A percentile compares a stretch with the other conserved stretches of the same genome.
These are phyloP conservation scores for Blennius ocellaris DNA, from an alignment of 2,113 vertebrate genomes.

Conservation along the genomic window DNA sequence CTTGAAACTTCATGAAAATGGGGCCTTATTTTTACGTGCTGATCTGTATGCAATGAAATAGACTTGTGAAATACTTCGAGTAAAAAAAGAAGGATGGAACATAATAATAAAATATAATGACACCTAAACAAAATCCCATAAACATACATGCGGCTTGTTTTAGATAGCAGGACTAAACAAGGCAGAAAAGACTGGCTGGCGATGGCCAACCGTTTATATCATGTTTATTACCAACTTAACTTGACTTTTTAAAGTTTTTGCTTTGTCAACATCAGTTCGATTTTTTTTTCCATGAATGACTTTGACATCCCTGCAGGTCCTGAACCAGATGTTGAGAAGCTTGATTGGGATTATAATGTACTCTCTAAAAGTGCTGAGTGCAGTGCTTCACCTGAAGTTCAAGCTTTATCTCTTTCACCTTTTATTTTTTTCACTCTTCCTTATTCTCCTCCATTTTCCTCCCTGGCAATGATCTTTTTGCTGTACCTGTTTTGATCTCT, in stretches of 20 bases:
- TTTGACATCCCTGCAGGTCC: slow-evolving; percentile 32
- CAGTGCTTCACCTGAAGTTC: slow-evolving; percentile 25
- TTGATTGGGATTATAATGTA: slow-evolving; percentile 48
- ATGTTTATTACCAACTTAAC: slow-evolving; percentile 1
- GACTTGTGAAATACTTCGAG: no score
- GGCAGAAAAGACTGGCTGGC: not conserved
- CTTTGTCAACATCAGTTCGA: slow-evolving; percentile 38
- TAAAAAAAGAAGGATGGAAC: no score
- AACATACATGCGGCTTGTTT: no score
- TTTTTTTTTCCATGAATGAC: slow-evolving; percentile 19
- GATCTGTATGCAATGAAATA: no score
- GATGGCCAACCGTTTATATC: not conserved
- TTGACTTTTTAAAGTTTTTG: slow-evolving; percentile 6
- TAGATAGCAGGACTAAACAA: not conserved
- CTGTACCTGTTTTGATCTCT: not conserved
- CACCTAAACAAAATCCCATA: no score
- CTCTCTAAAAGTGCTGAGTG: slow-evolving; percentile 48
- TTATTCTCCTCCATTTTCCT: not conserved
- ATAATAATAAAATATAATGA: no score
- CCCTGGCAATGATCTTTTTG: not conserved
- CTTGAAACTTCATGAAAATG: no score
- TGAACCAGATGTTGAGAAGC: slow-evolving; percentile 48
- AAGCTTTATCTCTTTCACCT: slow-evolving; percentile 21
- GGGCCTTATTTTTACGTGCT: no score
- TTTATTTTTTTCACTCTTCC: slow-evolving; percentile 2